These are phyloP conservation scores for Lates calcarifer DNA, from an alignment of 2,113 vertebrate species.

Conservation along the genomic window DNA sequence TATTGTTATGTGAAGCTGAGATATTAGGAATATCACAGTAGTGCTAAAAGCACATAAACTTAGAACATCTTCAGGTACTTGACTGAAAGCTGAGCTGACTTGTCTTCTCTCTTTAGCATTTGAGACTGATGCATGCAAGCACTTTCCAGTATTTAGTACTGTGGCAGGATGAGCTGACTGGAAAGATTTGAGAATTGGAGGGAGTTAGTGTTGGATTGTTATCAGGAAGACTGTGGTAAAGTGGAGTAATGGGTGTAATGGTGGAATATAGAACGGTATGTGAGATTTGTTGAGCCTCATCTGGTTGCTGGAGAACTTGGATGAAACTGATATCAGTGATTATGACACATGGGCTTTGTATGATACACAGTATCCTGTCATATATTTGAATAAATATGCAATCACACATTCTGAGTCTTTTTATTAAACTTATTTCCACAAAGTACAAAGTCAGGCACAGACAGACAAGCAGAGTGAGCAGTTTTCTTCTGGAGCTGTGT, in stretches of 20 bases:
- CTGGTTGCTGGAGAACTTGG: conserved; percentile 49
- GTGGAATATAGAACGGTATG: conserved; percentile 46
- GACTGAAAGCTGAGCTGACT: conserved; percentile 56
- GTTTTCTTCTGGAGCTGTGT: not conserved
- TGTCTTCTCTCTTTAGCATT: conserved; percentile 39
- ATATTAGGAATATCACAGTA: conserved; percentile 45
- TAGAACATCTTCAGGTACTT: conserved; percentile 40
- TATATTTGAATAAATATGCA: conserved; percentile 77
- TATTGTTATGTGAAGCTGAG: conserved; percentile 43
- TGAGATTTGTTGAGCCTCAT: conserved; percentile 55
- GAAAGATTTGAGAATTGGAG: conserved; percentile 38
- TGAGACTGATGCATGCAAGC: conserved; percentile 58
- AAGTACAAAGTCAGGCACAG: conserved; percentile 17
- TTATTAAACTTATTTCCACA: conserved; percentile 49
- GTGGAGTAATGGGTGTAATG: conserved; percentile 17
- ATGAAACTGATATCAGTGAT: conserved; percentile 52
- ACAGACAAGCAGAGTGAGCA: conserved; percentile 5
- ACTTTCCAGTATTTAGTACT: conserved; percentile 55
- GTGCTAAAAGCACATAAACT: conserved; percentile 28
- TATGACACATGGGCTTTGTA: conserved; percentile 68
- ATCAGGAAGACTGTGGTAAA: conserved; percentile 49
- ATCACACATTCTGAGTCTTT: conserved; percentile 64
- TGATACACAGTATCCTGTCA: conserved; percentile 65
- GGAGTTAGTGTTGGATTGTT: conserved; percentile 52
- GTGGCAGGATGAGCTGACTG: conserved; percentile 36